Evolutionary conservation across 2,797 vertebrate genomes (phyloP).

Genomic region (Takifugu rubripes): DNA sequence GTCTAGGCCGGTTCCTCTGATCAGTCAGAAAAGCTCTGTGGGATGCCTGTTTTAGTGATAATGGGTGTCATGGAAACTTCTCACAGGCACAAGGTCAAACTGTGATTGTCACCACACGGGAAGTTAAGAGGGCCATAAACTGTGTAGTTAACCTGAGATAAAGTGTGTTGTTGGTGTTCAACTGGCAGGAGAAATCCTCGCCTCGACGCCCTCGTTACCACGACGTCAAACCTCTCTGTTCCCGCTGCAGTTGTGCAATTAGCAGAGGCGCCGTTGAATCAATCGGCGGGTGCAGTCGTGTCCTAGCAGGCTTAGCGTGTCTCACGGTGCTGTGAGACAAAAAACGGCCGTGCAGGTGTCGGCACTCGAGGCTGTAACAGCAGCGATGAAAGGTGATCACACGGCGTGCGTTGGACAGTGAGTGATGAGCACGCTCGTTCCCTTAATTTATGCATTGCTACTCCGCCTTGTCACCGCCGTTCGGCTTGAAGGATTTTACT

Average conservation of each 20-base stretch:
- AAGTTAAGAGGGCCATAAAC: too few species aligned
- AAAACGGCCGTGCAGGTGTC: slow-evolving; percentile 32
- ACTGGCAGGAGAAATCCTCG: too few species aligned
- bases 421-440: slow-evolving; percentile 59
- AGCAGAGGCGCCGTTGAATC: slow-evolving; percentile 15
- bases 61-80: too few species aligned
- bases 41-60: too few species aligned
- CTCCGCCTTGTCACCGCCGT: slow-evolving; percentile 66
- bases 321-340: slow-evolving; percentile 5
- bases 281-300: background rate
- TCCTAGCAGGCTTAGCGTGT: slow-evolving; percentile 24
- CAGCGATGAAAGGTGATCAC: slow-evolving; percentile 52
- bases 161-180: too few species aligned
- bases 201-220: background rate
- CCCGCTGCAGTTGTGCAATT: slow-evolving; percentile 12
- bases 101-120: too few species aligned
- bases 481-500: slow-evolving; percentile 65
- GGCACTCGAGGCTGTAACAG: slow-evolving; percentile 42
- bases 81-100: too few species aligned
- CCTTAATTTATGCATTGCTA: slow-evolving; percentile 70
- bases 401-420: slow-evolving; percentile 51
- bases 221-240: background rate
- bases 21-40: too few species aligned
- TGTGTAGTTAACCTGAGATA: too few species aligned
- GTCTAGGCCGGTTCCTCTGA: too few species aligned